Conservation (phyloP, 92 coral and sea anemone species). For the Parazoanthus swiftii region DNA sequence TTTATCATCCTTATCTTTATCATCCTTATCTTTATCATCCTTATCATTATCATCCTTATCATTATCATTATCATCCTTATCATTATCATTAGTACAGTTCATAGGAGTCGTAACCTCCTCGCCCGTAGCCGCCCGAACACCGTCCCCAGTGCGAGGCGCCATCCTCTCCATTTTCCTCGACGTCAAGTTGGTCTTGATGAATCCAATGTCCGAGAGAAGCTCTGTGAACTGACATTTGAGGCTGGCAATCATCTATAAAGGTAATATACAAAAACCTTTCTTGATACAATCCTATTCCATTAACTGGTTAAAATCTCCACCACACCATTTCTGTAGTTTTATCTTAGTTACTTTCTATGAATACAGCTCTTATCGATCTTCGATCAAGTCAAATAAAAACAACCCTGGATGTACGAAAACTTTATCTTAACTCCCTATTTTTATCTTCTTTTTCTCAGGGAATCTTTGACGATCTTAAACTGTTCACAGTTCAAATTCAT, state of each 20-base stretch:
- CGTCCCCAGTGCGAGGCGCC: slow-evolving; percentile 87
- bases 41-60: neutral
- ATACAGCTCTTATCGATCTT: no score
- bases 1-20: no score
- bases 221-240: slow-evolving; percentile 84
- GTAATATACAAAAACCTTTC: neutral
- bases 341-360: no score
- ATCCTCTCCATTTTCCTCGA: slow-evolving; percentile 73
- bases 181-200: slow-evolving; percentile 71
- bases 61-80: neutral
- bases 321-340: no score
- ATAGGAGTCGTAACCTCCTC: slow-evolving; percentile 46
- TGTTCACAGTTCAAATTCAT: no score
- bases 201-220: slow-evolving; percentile 85
- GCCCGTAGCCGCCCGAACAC: slow-evolving; percentile 77
- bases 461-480: no score
- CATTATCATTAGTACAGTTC: neutral
- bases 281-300: no score
- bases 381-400: neutral
- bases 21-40: neutral
- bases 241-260: slow-evolving; percentile 82
- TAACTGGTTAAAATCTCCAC: no score
- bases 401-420: neutral
- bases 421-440: neutral
- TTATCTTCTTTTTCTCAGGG: neutral